Evolutionary conservation across 1,140 invertebrate species (phyloP).

Genomic region (Zaprionus ornatus): DNA sequence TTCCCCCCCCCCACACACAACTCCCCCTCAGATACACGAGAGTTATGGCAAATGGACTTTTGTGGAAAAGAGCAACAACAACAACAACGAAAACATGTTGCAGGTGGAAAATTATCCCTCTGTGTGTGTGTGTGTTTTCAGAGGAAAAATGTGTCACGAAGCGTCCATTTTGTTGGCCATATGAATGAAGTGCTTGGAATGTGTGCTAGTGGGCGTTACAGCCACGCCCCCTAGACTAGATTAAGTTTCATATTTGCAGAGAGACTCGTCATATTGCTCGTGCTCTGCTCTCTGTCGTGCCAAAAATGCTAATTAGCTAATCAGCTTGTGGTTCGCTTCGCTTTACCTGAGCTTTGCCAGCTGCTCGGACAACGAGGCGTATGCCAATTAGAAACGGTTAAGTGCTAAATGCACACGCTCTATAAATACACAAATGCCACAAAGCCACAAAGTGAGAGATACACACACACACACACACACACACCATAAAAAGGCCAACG

Average conservation of each 20-base stretch:
- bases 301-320: slow-evolving; percentile 61
- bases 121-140: slow-evolving; percentile 7
- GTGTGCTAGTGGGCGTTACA: slow-evolving; percentile 12
- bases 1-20: too few species aligned
- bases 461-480: background rate
- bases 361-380: background rate
- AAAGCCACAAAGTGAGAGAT: background rate
- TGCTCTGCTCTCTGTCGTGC: background rate
- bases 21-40: background rate
- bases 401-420: slow-evolving; percentile 11
- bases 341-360: background rate
- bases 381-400: slow-evolving; percentile 16
- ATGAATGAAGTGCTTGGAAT: slow-evolving; percentile 53
- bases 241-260: slow-evolving; percentile 53
- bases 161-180: slow-evolving; percentile 19
- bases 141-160: slow-evolving; percentile 44
- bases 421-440: slow-evolving; percentile 14
- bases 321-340: slow-evolving; percentile 44
- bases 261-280: background rate
- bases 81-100: slow-evolving; percentile 23
- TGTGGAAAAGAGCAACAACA: slow-evolving; percentile 17
- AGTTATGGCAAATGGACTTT: slow-evolving; percentile 32
- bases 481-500: background rate
- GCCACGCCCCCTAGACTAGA: slow-evolving; percentile 7
- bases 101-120: slow-evolving; percentile 36